Evolutionary conservation across 2,113 vertebrate genomes (phyloP).

Genomic region (Oophaga pumilio): DNA sequence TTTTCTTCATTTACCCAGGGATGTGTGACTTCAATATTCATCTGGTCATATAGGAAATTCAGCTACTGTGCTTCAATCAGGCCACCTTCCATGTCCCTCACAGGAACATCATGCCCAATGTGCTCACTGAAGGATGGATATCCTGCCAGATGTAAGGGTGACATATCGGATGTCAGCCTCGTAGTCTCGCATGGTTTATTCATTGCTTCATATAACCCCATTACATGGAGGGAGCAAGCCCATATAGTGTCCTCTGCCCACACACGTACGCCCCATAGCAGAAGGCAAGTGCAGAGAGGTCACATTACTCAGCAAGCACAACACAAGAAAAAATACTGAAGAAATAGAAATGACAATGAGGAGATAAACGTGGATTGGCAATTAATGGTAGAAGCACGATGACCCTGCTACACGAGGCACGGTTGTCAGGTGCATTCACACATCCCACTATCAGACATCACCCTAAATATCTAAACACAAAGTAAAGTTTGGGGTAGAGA

Average conservation of each 20-base stretch:
- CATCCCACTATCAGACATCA: not conserved
- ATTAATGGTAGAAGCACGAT: not conserved
- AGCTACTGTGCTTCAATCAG: no score
- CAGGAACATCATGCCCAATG: no score
- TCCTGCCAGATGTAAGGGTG: not conserved
- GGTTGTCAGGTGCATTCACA: not conserved
- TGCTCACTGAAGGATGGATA: no score
- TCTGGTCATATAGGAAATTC: no score
- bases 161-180: not conserved
- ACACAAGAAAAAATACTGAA: not conserved
- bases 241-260: not conserved
- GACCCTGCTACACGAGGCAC: not conserved
- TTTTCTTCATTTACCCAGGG: no score
- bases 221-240: not conserved
- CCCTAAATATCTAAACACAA: not conserved
- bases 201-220: not conserved
- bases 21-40: no score
- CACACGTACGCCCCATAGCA: not conserved
- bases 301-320: not conserved
- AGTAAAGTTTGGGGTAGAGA: not conserved
- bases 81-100: no score
- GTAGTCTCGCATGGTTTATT: not conserved
- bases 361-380: not conserved
- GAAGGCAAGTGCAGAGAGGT: not conserved
- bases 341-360: not conserved